Base-by-base conservation (phyloP, 2,888 invertebrate species). In the Belgica antarctica region DNA sequence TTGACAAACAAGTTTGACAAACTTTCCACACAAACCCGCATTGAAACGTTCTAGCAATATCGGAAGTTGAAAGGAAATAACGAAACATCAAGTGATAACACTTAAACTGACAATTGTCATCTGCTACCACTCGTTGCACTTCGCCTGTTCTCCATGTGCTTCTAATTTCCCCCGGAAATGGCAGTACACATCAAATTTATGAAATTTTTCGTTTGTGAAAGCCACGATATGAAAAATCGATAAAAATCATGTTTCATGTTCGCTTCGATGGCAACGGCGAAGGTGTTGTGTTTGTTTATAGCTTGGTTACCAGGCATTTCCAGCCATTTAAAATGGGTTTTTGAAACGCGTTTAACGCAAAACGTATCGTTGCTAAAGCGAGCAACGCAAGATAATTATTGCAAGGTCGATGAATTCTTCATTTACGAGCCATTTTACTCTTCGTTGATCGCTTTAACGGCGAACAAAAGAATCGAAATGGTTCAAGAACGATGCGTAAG, bases 201-300 rank as follows among this genome's bases (percentile, higher is more conserved):
- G 52, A 52, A 22, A 41, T 12, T 34, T 15, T 46, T 46, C 15
- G 8, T 15, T 46, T 4, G 46, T 46, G 46, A 46, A 22, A 5
- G 52, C 17, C 17, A 52, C 52, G 52, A 52, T 3, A 12, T 8
- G 22, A 52, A 17, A 52, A 52, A 52, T 52, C 52, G 22, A 52
- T 52, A 52, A 52, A 52, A 17, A 52, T 52, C 22, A 52, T 52
- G 52, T 52, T 52, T 52, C 52, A 52, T 52, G 52, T 52, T 52
- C 5, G 12, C 5, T 8, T 31, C 12, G 34, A 31, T 31, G 52
- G 52, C 52, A 52, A 52, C 52, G 34, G 34, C 34, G 52, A 52
- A 52, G 52, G 52, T 52, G 52, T 52, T 52, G 17, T 52, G 52
- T 52, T 52, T 52, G 52, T 52, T 52, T 17, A 52, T 52, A 17